phyloP scores from a whole-genome alignment of 2,888 invertebrate species.

The Dendrolimus houi region DNA sequence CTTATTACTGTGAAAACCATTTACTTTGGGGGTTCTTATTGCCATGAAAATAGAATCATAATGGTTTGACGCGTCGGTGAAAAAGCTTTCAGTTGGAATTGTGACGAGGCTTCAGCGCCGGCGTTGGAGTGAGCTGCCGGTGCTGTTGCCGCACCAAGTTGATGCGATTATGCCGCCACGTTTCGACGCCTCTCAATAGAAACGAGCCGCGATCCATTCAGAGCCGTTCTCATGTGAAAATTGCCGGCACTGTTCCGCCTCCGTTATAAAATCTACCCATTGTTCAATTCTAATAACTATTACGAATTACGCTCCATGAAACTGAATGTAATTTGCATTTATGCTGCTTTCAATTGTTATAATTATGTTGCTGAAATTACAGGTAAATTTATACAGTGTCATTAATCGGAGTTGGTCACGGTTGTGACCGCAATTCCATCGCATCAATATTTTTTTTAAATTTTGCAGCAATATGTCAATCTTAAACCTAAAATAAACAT shows the following conservation, averaged over 20 bases:
- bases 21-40: slow-evolving; percentile 39
- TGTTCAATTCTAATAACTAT: slow-evolving; percentile 72
- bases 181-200: slow-evolving; percentile 79
- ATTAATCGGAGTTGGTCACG: too few species aligned
- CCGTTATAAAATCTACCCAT: slow-evolving; percentile 58
- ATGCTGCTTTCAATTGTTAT: neutral
- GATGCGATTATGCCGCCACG: slow-evolving; percentile 83
- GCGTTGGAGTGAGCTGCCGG: slow-evolving; percentile 19
- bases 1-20: slow-evolving; percentile 50
- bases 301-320: slow-evolving; percentile 65
- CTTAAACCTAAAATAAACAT: too few species aligned
- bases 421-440: too few species aligned
- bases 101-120: slow-evolving; percentile 25
- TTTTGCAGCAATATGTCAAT: too few species aligned
- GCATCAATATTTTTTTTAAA: too few species aligned
- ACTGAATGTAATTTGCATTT: slow-evolving; percentile 22
- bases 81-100: slow-evolving; percentile 40
- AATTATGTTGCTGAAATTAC: neutral
- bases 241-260: slow-evolving; percentile 62
- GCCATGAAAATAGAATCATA: slow-evolving; percentile 67
- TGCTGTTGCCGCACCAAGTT: slow-evolving; percentile 23
- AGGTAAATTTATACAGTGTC: too few species aligned
- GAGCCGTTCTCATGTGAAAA: slow-evolving; percentile 64
- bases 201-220: slow-evolving; percentile 50
- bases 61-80: slow-evolving; percentile 69